Evolutionary conservation across 2,888 invertebrate species (phyloP).

Genomic region (Aleiodes testaceus): DNA sequence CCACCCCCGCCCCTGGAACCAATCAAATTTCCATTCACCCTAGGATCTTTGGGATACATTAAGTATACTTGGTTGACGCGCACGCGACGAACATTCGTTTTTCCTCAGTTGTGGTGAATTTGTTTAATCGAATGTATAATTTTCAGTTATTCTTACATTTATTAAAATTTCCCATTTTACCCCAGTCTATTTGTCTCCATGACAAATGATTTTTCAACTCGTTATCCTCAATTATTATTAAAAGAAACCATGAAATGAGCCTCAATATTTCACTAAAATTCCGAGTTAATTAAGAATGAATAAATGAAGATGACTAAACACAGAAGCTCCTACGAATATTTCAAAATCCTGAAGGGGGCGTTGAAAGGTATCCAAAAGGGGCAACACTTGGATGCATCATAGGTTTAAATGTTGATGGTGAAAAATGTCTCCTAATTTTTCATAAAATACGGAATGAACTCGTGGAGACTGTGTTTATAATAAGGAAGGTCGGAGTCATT

Average conservation of each 20-base stretch:
- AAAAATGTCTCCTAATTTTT: slow-evolving; percentile 39
- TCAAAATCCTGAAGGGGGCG: slow-evolving; percentile 4
- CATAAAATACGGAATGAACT: slow-evolving; percentile 12
- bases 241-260: slow-evolving; percentile 14
- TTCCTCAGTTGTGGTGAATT: slow-evolving; percentile 43
- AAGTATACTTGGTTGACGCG: slow-evolving; percentile 34
- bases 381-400: slow-evolving; percentile 3
- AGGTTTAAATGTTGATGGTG: background rate
- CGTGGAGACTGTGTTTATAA: slow-evolving; percentile 36
- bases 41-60: slow-evolving; percentile 43
- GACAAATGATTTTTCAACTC: slow-evolving; percentile 24
- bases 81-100: slow-evolving; percentile 39
- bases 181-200: background rate
- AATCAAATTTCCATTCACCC: slow-evolving; percentile 68
- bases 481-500: slow-evolving; percentile 36
- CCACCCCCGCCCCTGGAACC: slow-evolving; percentile 60
- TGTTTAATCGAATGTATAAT: slow-evolving; percentile 41
- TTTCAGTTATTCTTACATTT: too few relatives aligned
- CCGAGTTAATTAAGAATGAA: slow-evolving; percentile 5
- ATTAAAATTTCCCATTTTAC: too few relatives aligned
- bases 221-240: slow-evolving; percentile 22
- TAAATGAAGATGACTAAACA: slow-evolving; percentile 12
- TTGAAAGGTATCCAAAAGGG: slow-evolving; percentile 13
- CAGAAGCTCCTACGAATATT: slow-evolving; percentile 16
- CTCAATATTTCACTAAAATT: slow-evolving; percentile 2